These are phyloP conservation scores for Syncerus caffer DNA, from an alignment of 2,797 vertebrate genomes.

Conservation along the genomic window DNA sequence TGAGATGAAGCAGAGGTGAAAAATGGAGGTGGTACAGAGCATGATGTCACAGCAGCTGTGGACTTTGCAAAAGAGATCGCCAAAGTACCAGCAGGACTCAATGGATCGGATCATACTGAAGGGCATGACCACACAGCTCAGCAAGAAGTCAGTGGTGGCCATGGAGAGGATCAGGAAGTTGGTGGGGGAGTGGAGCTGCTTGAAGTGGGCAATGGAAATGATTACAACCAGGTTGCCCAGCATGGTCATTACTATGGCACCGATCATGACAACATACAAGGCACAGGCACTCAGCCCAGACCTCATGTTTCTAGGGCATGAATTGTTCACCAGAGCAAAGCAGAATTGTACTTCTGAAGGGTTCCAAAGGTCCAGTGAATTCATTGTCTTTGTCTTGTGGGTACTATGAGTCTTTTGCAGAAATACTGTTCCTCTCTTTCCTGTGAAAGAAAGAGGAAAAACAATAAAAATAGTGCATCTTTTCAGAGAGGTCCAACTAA, in stretches of 20 bases:
- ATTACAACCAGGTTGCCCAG: conserved; percentile 54
- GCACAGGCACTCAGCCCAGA: neutral
- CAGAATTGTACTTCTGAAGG: conserved; percentile 33
- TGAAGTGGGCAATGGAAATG: conserved; percentile 69
- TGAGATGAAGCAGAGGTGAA: conserved; percentile 72
- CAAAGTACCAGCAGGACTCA: conserved; percentile 65
- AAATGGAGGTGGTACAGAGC: conserved; percentile 69
- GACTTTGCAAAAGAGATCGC: conserved; percentile 66
- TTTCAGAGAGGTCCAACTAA: neutral
- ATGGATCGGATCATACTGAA: conserved; percentile 72
- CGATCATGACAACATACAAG: neutral
- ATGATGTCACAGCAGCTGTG: conserved; percentile 61
- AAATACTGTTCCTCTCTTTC: neutral
- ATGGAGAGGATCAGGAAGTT: conserved; percentile 76
- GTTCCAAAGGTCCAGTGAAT: neutral
- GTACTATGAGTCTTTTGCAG: neutral
- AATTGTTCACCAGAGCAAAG: conserved; percentile 65
- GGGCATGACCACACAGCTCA: conserved; percentile 62
- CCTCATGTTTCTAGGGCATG: conserved; percentile 44
- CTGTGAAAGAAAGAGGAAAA: neutral
- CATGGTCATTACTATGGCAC: conserved; percentile 35
- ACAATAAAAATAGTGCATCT: neutral
- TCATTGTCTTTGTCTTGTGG: conserved; percentile 4
- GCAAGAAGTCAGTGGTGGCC: conserved; percentile 65
- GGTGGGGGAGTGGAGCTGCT: conserved; percentile 66